Percentiles rank a stretch among this genome's conserved stretches.
Conservation (phyloP, 1,140 invertebrate species). For the Varroa destructor region DNA sequence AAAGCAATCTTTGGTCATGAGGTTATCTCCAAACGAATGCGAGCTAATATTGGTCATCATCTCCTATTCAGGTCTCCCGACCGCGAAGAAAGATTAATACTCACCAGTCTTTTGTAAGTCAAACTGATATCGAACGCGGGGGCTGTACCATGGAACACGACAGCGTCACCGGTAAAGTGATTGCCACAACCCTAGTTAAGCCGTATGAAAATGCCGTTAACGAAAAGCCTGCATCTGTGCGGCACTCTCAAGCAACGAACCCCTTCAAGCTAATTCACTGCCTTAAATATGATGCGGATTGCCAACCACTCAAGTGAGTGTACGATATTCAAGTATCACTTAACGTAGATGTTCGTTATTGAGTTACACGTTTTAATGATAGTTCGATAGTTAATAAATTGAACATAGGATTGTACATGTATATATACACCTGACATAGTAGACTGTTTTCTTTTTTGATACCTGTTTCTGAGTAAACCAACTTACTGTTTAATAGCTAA, state of each 20-base stretch:
- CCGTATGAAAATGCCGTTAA: background rate
- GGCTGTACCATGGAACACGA: slow-evolving; percentile 26
- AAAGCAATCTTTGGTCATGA: no score
- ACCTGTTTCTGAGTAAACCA: no score
- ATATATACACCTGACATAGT: no score
- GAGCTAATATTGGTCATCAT: background rate
- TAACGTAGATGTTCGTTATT: no score
- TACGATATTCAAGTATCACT: no score
- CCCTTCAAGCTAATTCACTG: slow-evolving; percentile 7
- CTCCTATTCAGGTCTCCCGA: background rate
- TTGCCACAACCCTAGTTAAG: slow-evolving; percentile 1
- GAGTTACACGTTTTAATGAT: no score
- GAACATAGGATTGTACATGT: no score
- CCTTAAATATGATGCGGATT: slow-evolving; percentile 4
- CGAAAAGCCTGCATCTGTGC: no score
- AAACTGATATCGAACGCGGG: background rate
- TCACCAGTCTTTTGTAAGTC: slow-evolving; percentile 7
- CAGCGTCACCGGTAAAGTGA: slow-evolving; percentile 9
- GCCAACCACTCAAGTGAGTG: slow-evolving; percentile 9
- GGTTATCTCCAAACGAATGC: no score
- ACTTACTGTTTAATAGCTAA: no score
- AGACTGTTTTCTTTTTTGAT: no score
- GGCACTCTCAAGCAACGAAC: background rate
- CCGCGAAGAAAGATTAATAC: slow-evolving; percentile 3
- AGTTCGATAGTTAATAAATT: no score